Base-by-base conservation (phyloP, 1,140 invertebrate species). In the Ceratitis capitata region DNA sequence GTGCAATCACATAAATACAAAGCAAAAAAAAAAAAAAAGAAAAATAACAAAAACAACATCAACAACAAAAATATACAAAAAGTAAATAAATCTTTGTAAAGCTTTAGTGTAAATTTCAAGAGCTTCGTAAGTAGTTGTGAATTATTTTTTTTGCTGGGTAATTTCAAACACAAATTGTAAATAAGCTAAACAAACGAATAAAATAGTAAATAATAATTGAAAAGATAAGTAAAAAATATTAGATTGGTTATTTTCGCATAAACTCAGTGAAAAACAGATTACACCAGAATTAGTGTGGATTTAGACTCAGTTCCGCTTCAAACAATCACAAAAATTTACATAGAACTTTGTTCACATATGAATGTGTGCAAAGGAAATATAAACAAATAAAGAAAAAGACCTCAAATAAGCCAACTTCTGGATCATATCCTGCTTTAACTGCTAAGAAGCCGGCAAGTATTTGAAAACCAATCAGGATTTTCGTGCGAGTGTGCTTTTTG, bases 51-150 rank as follows among this genome's bases (percentile, higher is more conserved):
- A 14, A n/a, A n/a, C n/a, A n/a, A n/a, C n/a, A n/a, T n/a, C n/a
- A n/a, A n/a, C n/a, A n/a, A n/a, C n/a, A n/a, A n/a, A n/a, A n/a
- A n/a, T n/a, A n/a, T n/a, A n/a, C n/a, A n/a, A 82, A 47, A 29
- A 51, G 29, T n/a, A 29, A 56, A 84, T 12, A 47, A 23, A 87
- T 53, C 23, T 53, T 53, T 83, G 49, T 82, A 82, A 49, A 85
- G 64, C 49, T 82, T 56, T 51, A 82, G 64, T 58, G 26, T 1
- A 56, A 82, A 82, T 47, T 85, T 74, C 49, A 85, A 89, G 89
- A 90, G 89, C 89, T 90, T 90, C 88, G 89, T 86, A 84, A 87
- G 69, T 86, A 89, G 89, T 90, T 90, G 89, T 90, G 89, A 90
- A 87, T 84, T 69, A 49, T 39, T 69, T 85, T 69, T 85, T 85